These are phyloP conservation scores for Leptopterna dolabrata DNA, from an alignment of 2,888 invertebrate species.

Conservation along the genomic window DNA sequence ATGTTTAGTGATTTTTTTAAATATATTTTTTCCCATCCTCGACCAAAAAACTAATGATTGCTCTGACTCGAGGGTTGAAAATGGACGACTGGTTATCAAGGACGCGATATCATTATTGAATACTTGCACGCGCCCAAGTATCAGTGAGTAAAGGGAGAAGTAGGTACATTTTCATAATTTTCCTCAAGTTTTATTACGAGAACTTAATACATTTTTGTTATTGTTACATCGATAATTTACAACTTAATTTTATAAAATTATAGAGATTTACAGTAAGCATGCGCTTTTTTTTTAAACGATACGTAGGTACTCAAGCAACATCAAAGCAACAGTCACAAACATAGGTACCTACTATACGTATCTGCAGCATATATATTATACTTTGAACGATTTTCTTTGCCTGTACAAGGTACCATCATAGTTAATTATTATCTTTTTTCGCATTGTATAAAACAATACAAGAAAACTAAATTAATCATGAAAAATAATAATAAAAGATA, in stretches of 20 bases:
- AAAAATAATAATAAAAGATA: neutral
- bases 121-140: neutral
- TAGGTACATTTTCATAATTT: neutral
- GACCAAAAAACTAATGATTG: constrained; percentile 3
- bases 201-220: constrained; percentile 13
- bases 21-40: neutral
- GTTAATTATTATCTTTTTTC: constrained; percentile 59
- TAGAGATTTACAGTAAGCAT: constrained; percentile 56
- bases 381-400: constrained; percentile 36
- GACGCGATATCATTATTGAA: neutral
- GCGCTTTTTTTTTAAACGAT: constrained; percentile 42
- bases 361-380: constrained; percentile 34
- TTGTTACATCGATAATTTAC: constrained; percentile 41
- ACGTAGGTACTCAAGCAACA: constrained; percentile 57
- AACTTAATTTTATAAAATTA: constrained; percentile 48
- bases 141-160: neutral
- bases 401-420: constrained; percentile 54
- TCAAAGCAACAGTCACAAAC: constrained; percentile 60
- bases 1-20: neutral
- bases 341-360: constrained; percentile 57
- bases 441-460: constrained; percentile 52
- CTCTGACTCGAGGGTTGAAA: neutral
- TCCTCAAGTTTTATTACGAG: neutral
- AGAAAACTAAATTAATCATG: constrained; percentile 49
- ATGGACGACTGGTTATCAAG: neutral